A percentile compares a stretch with the other conserved stretches of the same genome.
These are phyloP conservation scores for Danio aesculapii DNA, from an alignment of 2,797 vertebrate species.

Conservation along the genomic window DNA sequence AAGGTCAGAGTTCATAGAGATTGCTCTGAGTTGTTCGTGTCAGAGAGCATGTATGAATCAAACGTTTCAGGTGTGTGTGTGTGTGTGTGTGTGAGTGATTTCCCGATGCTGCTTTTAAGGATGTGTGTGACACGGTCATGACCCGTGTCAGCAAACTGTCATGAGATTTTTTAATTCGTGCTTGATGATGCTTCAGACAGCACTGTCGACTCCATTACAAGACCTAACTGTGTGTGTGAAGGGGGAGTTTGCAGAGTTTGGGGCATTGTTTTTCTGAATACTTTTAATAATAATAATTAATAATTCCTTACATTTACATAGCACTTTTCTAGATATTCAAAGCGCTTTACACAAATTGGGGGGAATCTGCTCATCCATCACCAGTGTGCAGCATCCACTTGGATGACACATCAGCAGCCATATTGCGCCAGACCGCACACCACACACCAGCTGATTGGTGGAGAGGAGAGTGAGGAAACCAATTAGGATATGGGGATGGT, in stretches of 20 bases:
- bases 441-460: no score
- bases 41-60: not conserved
- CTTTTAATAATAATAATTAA: no score
- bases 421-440: no score
- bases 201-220: not conserved
- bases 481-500: no score
- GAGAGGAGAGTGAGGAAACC: no score
- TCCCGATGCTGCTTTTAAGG: slow-evolving; percentile 31
- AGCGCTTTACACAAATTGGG: no score
- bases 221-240: slow-evolving; percentile 7
- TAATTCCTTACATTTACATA: no score
- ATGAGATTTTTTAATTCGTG: slow-evolving; percentile 3
- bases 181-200: slow-evolving; percentile 3
- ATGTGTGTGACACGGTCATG: not conserved
- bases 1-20: slow-evolving; percentile 42
- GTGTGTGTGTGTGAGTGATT: slow-evolving; percentile 26
- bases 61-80: slow-evolving; percentile 15
- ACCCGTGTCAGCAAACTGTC: slow-evolving; percentile 29
- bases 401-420: no score
- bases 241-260: not conserved
- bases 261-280: not conserved
- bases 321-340: no score
- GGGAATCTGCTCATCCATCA: no score
- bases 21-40: slow-evolving; percentile 11
- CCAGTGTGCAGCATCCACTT: no score